Evolutionary conservation across 2,888 invertebrate species (phyloP).

Genomic region (Taphrorychus bicolor): DNA sequence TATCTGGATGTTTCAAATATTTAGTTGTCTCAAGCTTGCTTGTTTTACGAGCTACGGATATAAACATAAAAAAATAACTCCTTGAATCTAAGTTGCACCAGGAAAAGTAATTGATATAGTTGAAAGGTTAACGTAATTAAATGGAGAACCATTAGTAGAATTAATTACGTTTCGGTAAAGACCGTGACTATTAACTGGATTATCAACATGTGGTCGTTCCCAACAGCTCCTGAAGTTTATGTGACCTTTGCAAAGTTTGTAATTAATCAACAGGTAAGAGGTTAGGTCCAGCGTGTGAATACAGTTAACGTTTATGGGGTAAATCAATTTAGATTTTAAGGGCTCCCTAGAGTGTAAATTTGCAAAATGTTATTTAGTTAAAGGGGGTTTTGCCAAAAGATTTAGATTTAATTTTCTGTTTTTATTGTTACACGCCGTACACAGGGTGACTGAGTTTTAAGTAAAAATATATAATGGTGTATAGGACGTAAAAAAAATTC

Average conservation of each 20-base stretch:
- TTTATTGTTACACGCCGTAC: too few relatives aligned
- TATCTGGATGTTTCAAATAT: background rate
- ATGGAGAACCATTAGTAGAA: background rate
- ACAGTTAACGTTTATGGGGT: background rate
- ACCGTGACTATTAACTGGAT: constrained; percentile 19
- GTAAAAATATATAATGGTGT: too few relatives aligned
- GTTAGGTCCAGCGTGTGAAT: background rate
- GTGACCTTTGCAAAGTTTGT: constrained; percentile 13
- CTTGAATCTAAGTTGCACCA: background rate
- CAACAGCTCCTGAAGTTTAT: constrained; percentile 17
- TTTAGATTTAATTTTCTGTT: too few relatives aligned
- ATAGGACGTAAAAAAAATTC: too few relatives aligned
- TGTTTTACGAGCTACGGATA: background rate
- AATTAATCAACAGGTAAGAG: constrained; percentile 30
- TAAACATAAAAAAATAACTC: background rate
- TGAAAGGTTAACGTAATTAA: background rate
- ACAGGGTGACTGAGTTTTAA: too few relatives aligned
- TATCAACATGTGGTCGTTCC: constrained; percentile 30
- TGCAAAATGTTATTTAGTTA: too few relatives aligned
- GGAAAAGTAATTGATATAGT: background rate
- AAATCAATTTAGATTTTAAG: background rate
- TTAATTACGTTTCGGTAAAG: constrained; percentile 12
- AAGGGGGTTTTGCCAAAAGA: too few relatives aligned
- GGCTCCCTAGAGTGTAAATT: background rate
- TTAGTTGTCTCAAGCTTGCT: background rate